Evolutionary conservation across 2,888 invertebrate genomes (phyloP), one percentile per base, ranked within the genome.

Genomic region (Caenorhabditis parvicauda): DNA sequence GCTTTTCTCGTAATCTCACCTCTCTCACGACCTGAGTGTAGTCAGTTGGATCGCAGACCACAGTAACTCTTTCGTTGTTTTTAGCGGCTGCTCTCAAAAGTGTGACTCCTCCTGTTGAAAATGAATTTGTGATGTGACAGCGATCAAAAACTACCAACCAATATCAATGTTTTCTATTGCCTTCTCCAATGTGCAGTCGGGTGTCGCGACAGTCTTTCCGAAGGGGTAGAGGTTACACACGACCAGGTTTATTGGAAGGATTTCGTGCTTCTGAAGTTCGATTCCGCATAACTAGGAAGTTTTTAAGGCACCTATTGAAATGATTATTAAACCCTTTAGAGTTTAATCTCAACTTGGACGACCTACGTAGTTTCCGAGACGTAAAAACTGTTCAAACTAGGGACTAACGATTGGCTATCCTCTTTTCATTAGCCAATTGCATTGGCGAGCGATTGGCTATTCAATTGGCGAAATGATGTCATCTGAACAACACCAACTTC

Each of bases 81-180:
- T 98, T 96, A 2, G 95, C 96, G 9, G 95, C 96, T 1, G 96
- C 95, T 74, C 96, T 85, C 21, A 96, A 83, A 22, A 96, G 83
- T 2, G 96, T 93, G 0, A 96, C 96, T 21, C 96, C 96, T 67
- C 69, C 66, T 66, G 62, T n/a, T n/a, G n/a, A n/a, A n/a, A n/a
- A n/a, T n/a, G n/a, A n/a, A n/a, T n/a, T n/a, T n/a, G n/a, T n/a
- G n/a, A n/a, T n/a, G n/a, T n/a, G n/a, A n/a, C n/a, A 41, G n/a
- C n/a, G 19, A 41, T n/a, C n/a, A 2, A 43, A 49, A 21, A 25
- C 14, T n/a, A 62, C 66, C 48, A 22, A 69, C 70, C 70, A 45
- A 73, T 71, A 55, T 73, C 71, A 55, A 73, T 72, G 50, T 72
- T 67, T 55, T 73, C 72, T 1, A 96, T 89, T 0, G 95, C 95